Conservation (phyloP, 2,113 vertebrate species). For the Scomber colias region DNA sequence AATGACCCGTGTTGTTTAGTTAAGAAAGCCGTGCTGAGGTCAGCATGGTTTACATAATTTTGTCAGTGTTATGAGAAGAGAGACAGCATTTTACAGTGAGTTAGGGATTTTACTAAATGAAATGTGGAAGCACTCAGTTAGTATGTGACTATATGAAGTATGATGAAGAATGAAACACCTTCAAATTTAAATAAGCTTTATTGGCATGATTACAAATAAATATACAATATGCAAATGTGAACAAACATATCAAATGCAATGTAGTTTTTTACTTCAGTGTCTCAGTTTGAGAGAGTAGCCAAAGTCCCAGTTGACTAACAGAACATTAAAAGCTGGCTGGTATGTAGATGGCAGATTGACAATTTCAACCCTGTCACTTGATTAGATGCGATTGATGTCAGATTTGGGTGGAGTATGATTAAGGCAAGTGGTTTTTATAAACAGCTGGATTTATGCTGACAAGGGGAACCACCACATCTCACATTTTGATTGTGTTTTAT, state of each 20-base stretch:
- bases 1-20: constrained; percentile 14
- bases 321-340: neutral
- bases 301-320: neutral
- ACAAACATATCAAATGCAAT: no score
- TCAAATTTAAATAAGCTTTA: no score
- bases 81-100: no score
- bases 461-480: neutral
- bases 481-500: neutral
- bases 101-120: no score
- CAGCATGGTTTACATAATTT: neutral
- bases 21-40: constrained; percentile 2
- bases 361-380: neutral
- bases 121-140: no score
- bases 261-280: no score
- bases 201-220: no score
- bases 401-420: no score
- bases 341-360: neutral
- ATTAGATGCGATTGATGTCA: neutral
- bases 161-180: neutral
- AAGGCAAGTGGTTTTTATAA: neutral
- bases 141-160: neutral
- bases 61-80: no score
- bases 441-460: neutral
- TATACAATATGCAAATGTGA: no score
- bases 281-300: neutral